phyloP scores from a whole-genome alignment of 1,140 invertebrate genomes.

The Hylaeus volcanicus region DNA sequence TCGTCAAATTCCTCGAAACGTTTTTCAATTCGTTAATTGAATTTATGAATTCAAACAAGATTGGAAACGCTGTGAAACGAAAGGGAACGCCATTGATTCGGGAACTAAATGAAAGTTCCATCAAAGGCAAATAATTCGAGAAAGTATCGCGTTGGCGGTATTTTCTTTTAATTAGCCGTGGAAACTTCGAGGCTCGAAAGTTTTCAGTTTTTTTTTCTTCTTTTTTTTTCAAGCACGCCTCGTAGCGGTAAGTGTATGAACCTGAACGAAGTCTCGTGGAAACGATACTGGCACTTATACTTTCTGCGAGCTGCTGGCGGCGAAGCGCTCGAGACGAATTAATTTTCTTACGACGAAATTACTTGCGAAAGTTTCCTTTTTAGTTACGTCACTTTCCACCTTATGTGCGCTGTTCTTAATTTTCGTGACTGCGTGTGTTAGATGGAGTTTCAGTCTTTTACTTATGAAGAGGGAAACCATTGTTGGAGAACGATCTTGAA shows the following conservation, averaged over 20 bases:
- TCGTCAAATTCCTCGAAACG: neutral
- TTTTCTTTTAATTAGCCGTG: slow-evolving; percentile 23
- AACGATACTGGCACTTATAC: no score
- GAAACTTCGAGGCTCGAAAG: neutral
- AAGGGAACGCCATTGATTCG: neutral
- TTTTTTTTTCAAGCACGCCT: neutral
- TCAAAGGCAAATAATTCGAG: neutral
- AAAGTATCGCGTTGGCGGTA: neutral
- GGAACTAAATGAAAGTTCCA: neutral
- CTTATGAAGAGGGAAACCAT: no score
- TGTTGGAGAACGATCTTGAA: no score
- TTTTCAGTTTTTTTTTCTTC: neutral
- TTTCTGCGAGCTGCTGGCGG: no score
- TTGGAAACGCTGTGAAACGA: neutral
- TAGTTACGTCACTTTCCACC: no score
- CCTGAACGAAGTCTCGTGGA: neutral
- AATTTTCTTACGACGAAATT: no score
- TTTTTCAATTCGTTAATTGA: slow-evolving; percentile 31
- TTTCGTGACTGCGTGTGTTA: neutral
- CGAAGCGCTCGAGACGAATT: no score
- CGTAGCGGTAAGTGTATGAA: neutral
- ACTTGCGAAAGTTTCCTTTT: no score
- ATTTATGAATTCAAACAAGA: slow-evolving; percentile 14
- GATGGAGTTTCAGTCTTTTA: no score
- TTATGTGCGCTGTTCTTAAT: no score